Evolutionary conservation across 2,888 invertebrate species (phyloP).

Genomic region (Drosophila greeni): DNA sequence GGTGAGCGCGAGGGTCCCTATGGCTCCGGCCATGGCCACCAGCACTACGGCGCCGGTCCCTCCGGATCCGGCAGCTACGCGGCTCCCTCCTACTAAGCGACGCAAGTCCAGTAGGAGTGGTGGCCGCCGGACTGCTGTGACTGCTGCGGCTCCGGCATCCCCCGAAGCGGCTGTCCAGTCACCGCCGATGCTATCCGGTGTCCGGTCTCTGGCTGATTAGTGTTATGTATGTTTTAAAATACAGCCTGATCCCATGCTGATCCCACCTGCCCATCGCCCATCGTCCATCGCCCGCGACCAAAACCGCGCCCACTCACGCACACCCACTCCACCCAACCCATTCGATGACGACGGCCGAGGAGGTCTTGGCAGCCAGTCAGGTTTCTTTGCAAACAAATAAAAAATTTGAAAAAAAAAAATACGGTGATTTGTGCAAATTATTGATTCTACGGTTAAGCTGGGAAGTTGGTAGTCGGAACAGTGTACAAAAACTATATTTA

Average conservation of each 20-base stretch:
- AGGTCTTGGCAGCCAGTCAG: constrained; percentile 41
- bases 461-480: background rate
- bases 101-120: constrained; percentile 15
- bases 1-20: constrained; percentile 58
- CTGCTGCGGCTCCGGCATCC: constrained; percentile 18
- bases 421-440: background rate
- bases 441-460: background rate
- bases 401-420: constrained; percentile 49
- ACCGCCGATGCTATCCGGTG: constrained; percentile 5
- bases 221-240: constrained; percentile 45
- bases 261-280: constrained; percentile 9
- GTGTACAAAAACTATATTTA: background rate
- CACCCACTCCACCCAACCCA: constrained; percentile 19
- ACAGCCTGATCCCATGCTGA: constrained; percentile 47
- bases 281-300: constrained; percentile 13
- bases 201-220: constrained; percentile 44
- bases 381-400: constrained; percentile 67
- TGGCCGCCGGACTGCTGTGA: constrained; percentile 19
- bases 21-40: constrained; percentile 35
- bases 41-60: constrained; percentile 47
- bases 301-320: constrained; percentile 20
- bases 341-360: constrained; percentile 23
- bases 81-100: constrained; percentile 51
- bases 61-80: constrained; percentile 47
- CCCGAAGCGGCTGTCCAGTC: constrained; percentile 42